Evolutionary conservation across 2,888 invertebrate species (phyloP), one percentile per base, ranked within the genome.

Genomic region (Morpho helenor): DNA sequence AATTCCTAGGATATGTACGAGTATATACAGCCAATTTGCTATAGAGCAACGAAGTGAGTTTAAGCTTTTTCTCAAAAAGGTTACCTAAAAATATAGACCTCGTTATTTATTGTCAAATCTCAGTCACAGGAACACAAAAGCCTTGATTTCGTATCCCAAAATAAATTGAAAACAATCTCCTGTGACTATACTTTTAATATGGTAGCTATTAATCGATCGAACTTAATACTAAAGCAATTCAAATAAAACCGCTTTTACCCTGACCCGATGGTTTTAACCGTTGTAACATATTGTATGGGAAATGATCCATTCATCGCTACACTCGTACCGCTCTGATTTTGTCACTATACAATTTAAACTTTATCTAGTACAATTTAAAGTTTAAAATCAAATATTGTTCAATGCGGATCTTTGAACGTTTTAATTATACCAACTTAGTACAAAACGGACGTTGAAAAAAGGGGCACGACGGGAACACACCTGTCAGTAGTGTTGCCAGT

Each of bases 381-480:
- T 61, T 52, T 42, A 60, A 59, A 61, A 63, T 78, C 10, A 44
- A 9, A 10, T 62, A 52, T 16, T 39, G 16, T 43, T 42, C 52
- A 49, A 16, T 54, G 7, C 46, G 69, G 66, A 60, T 64, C 64
- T 72, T 79, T 68, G 49, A 72, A 58, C 70, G 66, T 71, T 79
- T 75, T 69, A 62, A 64, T 66, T 59, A 39, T 58, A 61, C 56
- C 56, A 65, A 66, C 64, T 70, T 70, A 67, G 69, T 72, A 74
- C 77, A 79, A 82, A 87, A 88, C 87, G 89, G 89, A 90, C 90
- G 89, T 87, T 85, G 79, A 88, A 87, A 88, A 89, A 88, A 87
- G 87, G 87, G 88, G 85, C 87, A 85, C 86, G 86, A 79, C 84
- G 82, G 87, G 87, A 87, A 88, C 88, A 83, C 89, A 89, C 90